phyloP scores from a whole-genome alignment of 2,113 vertebrate species.

The Holacanthus passer region DNA sequence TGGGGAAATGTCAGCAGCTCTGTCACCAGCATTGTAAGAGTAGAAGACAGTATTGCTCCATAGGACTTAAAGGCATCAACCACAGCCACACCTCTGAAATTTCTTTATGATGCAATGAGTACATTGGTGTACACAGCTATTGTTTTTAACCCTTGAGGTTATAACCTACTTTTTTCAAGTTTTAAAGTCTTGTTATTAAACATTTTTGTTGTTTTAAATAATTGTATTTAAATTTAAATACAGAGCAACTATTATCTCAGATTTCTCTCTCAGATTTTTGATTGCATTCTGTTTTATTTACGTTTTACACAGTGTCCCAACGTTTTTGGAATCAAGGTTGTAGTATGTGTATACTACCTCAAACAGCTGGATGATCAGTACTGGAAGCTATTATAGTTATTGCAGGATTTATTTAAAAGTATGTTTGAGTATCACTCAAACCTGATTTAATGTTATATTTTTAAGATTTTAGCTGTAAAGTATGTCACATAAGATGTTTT shows the following conservation, averaged over 20 bases:
- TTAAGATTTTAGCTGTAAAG: not conserved
- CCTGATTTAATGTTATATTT: not conserved
- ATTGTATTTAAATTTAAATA: not conserved
- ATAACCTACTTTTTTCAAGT: not conserved
- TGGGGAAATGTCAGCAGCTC: conserved; percentile 4
- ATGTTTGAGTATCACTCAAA: not conserved
- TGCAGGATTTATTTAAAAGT: not conserved
- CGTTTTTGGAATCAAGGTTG: no score
- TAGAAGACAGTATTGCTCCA: not conserved
- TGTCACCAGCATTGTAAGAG: not conserved
- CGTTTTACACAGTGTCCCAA: no score
- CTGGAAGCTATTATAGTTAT: not conserved
- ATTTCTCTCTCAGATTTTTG: no score
- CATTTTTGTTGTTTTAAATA: no score
- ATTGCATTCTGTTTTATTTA: no score
- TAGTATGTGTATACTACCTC: not conserved
- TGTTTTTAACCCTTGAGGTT: not conserved
- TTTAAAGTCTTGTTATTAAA: not conserved
- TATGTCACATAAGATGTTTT: not conserved
- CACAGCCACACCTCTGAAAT: not conserved
- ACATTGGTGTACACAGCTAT: not conserved
- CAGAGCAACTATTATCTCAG: not conserved
- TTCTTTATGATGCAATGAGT: not conserved
- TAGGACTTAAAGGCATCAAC: not conserved
- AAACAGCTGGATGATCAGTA: not conserved